Percentiles rank a stretch among this genome's conserved stretches.
phyloP scores from a whole-genome alignment of 2,888 invertebrate species.

The Erebia aethiops region DNA sequence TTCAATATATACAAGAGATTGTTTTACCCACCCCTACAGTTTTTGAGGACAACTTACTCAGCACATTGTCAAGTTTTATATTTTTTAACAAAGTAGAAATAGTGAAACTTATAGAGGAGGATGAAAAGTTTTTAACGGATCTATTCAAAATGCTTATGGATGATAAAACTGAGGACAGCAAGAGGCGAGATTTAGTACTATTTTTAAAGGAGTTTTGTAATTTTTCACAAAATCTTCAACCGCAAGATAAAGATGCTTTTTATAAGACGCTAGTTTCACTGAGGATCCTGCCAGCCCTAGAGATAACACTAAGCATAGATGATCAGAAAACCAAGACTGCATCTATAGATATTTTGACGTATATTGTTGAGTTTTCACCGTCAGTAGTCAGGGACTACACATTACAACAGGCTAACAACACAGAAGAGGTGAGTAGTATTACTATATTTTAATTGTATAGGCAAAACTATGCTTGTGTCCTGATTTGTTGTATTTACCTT shows the following conservation, averaged over 20 bases:
- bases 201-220: slow-evolving; percentile 99
- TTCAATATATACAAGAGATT: slow-evolving; percentile 99
- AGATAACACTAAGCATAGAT: slow-evolving; percentile 95
- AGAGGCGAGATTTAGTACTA: slow-evolving; percentile 96
- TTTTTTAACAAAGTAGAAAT: slow-evolving; percentile 99
- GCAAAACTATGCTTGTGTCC: too few species aligned
- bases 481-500: too few species aligned
- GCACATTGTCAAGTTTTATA: slow-evolving; percentile 98
- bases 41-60: slow-evolving; percentile 99
- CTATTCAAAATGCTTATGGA: slow-evolving; percentile 96
- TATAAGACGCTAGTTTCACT: slow-evolving; percentile 96
- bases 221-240: slow-evolving; percentile 99
- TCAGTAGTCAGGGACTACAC: slow-evolving; percentile 98
- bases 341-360: slow-evolving; percentile 98
- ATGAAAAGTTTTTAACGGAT: slow-evolving; percentile 97
- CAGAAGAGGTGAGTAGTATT: slow-evolving; percentile 88
- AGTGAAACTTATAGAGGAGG: slow-evolving; percentile 98
- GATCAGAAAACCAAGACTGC: slow-evolving; percentile 97
- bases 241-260: slow-evolving; percentile 98
- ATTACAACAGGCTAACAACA: slow-evolving; percentile 94
- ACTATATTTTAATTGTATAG: background rate
- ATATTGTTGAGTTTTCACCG: slow-evolving; percentile 99
- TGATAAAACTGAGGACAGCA: slow-evolving; percentile 91
- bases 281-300: slow-evolving; percentile 94
- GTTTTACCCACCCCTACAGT: slow-evolving; percentile 99